phyloP scores from a whole-genome alignment of 2,113 vertebrate species.

The Bagarius yarrelli region DNA sequence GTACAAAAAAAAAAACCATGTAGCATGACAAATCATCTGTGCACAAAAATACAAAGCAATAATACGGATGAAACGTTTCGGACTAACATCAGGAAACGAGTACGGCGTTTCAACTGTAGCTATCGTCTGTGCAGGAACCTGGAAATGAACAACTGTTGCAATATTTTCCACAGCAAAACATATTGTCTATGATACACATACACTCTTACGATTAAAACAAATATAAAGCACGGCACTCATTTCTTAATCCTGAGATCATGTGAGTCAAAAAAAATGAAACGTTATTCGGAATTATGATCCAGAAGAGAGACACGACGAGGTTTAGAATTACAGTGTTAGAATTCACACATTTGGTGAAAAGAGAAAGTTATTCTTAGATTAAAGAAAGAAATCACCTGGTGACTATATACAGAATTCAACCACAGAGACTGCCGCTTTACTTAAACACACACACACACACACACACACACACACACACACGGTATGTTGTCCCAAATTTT shows the following conservation, averaged over 20 bases:
- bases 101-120: not conserved
- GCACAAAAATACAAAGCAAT: not conserved
- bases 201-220: constrained; percentile 15
- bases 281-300: not conserved
- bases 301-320: constrained; percentile 17
- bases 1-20: not conserved
- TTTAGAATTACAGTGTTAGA: constrained; percentile 31
- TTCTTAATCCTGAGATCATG: constrained; percentile 45
- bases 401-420: not conserved
- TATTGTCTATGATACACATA: not conserved
- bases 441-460: constrained; percentile 1
- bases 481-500: not conserved
- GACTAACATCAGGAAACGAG: not conserved
- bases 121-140: not conserved
- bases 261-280: constrained; percentile 7
- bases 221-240: constrained; percentile 15
- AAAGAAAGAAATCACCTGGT: not conserved
- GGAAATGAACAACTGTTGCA: constrained; percentile 11
- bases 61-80: not conserved
- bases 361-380: not conserved
- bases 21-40: not conserved
- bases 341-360: not conserved
- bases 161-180: constrained; percentile 18
- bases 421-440: not conserved
- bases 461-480: not conserved